Base-by-base conservation (phyloP, 2,888 invertebrate species). In the Dynastes hyllus region DNA sequence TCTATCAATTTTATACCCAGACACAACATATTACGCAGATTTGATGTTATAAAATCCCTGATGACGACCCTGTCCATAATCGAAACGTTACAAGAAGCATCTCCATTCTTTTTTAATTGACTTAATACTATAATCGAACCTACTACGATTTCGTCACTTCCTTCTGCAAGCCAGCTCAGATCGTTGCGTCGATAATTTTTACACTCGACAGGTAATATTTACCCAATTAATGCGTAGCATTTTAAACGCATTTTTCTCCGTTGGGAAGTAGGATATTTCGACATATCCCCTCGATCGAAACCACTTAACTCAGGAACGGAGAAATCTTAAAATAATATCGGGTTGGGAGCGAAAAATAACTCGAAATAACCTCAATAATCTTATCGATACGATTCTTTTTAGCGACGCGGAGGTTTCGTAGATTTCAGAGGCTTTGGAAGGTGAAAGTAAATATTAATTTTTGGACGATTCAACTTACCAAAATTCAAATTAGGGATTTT, bases 191-290 rank as follows among this genome's bases (percentile, higher is more conserved):
- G 45, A 45, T 45, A 45, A 45, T 8, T 45, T 11, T 11, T 45
- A 8, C 45, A 45, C 45, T 45, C 8, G 11, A 45, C 8, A 45
- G 11, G 45, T 11, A 45, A 45, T 9, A 45, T 66, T 66, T 66
- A 66, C 37, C 37, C 16, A 40, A 66, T 66, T 66, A 66, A 66
- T 66, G 40, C 13, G 40, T 40, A 16, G 45, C 40, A 66, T 1
- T 40, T 65, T 6, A 37, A 8, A 45, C 45, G 66, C 16, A 40
- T 66, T 66, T 66, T 66, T 66, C 37, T 22, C 6, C 55, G 45
- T 45, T 13, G 71, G 71, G 71, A 71, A 55, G 55, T 53, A 71
- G 71, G 71, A 71, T 71, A 55, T 71, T 71, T 71, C 71, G 55
- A 71, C 22, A 71, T 55, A 55, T 71, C 71, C 71, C 37, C 53